These are phyloP conservation scores for Meliscaeva auricollis DNA, from an alignment of 2,888 invertebrate genomes.

Conservation along the genomic window DNA sequence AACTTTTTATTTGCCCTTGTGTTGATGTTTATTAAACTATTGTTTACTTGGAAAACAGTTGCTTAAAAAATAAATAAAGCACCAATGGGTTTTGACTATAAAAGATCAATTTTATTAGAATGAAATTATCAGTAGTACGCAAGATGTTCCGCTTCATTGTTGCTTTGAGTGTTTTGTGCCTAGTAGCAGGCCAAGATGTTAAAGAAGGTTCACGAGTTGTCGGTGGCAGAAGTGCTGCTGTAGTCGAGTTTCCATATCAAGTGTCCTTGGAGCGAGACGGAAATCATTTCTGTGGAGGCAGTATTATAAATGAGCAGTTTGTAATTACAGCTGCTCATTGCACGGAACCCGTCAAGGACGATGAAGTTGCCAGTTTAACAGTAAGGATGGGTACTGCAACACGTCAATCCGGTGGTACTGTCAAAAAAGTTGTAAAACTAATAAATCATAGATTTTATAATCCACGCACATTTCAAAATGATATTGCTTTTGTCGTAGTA, in stretches of 20 bases:
- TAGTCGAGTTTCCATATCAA: background rate
- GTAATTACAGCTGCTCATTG: constrained; percentile 5
- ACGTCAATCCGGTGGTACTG: background rate
- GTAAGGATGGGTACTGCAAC: background rate
- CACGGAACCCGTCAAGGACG: background rate
- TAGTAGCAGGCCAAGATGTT: background rate
- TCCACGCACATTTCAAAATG: background rate
- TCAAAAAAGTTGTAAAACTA: background rate
- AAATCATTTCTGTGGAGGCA: background rate
- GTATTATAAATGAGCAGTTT: background rate
- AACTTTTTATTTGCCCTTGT: background rate
- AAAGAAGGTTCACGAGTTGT: background rate
- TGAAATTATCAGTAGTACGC: background rate
- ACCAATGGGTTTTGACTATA: background rate
- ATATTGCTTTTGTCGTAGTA: too few relatives aligned
- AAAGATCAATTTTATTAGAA: background rate
- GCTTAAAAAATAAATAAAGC: background rate
- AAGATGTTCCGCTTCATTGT: constrained; percentile 2
- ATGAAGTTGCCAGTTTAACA: background rate
- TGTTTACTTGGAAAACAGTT: background rate
- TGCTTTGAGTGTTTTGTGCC: background rate
- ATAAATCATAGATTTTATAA: too few relatives aligned
- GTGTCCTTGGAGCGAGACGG: background rate
- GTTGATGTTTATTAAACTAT: background rate
- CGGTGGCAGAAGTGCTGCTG: background rate